Conservation (phyloP, 2,888 invertebrate genomes). For the Auanema sp. region DNA sequence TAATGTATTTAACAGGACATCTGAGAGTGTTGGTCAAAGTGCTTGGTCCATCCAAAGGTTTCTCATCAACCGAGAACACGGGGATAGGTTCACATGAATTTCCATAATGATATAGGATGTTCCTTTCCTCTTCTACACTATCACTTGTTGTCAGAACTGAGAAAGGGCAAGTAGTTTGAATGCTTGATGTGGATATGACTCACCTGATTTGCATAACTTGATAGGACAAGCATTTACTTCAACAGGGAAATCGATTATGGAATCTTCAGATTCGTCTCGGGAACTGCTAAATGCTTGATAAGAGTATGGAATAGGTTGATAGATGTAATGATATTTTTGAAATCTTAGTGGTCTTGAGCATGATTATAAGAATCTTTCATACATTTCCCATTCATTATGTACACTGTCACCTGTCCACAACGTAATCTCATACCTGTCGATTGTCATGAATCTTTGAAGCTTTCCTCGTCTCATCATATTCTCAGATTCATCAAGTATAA, state of each 20-base stretch:
- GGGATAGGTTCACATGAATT: slow-evolving; percentile 29
- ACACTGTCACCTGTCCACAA: slow-evolving; percentile 20
- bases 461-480: slow-evolving; percentile 15
- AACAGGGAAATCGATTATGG: slow-evolving; percentile 35
- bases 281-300: background rate
- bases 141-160: background rate
- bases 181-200: background rate
- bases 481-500: slow-evolving; percentile 36
- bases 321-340: background rate
- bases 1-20: slow-evolving; percentile 52
- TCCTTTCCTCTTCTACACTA: slow-evolving; percentile 18
- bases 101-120: slow-evolving; percentile 32
- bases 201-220: slow-evolving; percentile 10
- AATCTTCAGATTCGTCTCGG: slow-evolving; percentile 27
- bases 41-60: slow-evolving; percentile 47
- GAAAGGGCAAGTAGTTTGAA: background rate
- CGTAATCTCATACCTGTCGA: slow-evolving; percentile 28
- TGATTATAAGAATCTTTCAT: background rate
- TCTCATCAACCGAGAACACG: slow-evolving; percentile 45
- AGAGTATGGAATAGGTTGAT: background rate
- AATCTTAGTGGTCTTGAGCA: background rate
- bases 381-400: slow-evolving; percentile 21
- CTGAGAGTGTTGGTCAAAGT: slow-evolving; percentile 47
- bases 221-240: slow-evolving; percentile 24
- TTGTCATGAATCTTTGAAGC: slow-evolving; percentile 28